Percentiles rank a stretch among this genome's conserved stretches.
Evolutionary conservation across 2,113 vertebrate genomes (phyloP).

Genomic region (Grammomys dolichurus): DNA sequence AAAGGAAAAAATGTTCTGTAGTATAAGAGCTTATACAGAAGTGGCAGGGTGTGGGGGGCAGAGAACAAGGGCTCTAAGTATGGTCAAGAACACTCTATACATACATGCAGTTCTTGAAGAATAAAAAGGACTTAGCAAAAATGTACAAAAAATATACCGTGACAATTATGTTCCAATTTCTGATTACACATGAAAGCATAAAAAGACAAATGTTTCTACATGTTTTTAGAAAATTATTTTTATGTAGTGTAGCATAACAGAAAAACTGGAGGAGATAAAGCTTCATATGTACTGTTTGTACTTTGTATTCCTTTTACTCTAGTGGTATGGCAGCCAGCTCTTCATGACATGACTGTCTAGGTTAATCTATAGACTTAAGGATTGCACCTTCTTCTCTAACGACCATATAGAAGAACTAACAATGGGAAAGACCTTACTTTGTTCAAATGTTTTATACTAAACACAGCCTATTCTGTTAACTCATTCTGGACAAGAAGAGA

Average conservation of each 20-base stretch:
- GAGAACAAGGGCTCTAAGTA: not conserved
- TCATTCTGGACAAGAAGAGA: conserved; percentile 30
- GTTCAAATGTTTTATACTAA: conserved; percentile 39
- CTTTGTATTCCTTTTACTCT: conserved; percentile 15
- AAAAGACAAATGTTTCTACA: conserved; percentile 3
- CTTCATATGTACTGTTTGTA: not conserved
- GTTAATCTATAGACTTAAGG: not conserved
- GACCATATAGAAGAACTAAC: not conserved
- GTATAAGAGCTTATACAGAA: not conserved
- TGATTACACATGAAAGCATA: conserved; percentile 2
- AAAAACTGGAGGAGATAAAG: conserved; percentile 18
- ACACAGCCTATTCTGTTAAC: not conserved
- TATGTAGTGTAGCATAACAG: conserved; percentile 3
- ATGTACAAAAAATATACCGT: not conserved
- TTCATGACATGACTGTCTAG: not conserved
- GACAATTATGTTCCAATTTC: conserved; percentile 30
- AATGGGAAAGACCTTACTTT: not conserved
- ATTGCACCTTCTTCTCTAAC: not conserved
- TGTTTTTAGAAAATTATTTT: conserved; percentile 25
- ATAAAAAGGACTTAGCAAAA: conserved; percentile 16
- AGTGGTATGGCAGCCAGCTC: not conserved
- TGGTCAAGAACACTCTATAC: not conserved
- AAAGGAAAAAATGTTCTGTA: not conserved
- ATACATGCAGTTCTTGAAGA: not conserved
- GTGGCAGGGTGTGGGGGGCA: not conserved